These are phyloP conservation scores for Scaptomyza tumidula DNA, from an alignment of 2,888 invertebrate genomes.

Conservation along the genomic window DNA sequence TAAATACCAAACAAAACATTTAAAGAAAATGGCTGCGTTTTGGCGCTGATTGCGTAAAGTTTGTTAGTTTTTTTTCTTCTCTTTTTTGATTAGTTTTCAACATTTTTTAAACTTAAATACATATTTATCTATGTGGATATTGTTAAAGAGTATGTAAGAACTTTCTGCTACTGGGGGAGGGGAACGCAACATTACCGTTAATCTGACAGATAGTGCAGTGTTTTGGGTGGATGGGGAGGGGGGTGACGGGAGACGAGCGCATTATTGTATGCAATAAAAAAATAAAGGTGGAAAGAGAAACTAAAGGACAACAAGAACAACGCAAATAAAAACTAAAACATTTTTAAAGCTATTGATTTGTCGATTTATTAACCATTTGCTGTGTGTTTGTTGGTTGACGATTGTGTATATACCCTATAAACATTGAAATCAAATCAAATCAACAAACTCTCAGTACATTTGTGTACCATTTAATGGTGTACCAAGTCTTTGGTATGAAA, in stretches of 20 bases:
- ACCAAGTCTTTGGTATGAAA: too few relatives aligned
- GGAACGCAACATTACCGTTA: conserved; percentile 5
- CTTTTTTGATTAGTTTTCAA: conserved; percentile 14
- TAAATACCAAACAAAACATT: conserved; percentile 17
- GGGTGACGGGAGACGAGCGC: conserved; percentile 14
- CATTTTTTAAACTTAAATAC: conserved; percentile 22
- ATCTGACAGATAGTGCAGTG: conserved; percentile 14
- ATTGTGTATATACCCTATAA: too few relatives aligned
- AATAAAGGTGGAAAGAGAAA: background rate
- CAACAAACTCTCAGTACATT: too few relatives aligned
- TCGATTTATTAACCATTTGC: background rate
- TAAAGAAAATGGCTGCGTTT: conserved; percentile 35
- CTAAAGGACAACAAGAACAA: conserved; percentile 39
- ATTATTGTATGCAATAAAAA: conserved; percentile 63
- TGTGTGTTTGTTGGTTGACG: too few relatives aligned
- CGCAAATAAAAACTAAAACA: conserved; percentile 10
- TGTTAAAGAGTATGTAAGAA: too few relatives aligned
- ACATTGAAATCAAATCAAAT: too few relatives aligned
- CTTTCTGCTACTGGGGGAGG: background rate
- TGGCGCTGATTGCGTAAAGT: conserved; percentile 55
- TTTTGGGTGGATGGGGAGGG: too few relatives aligned
- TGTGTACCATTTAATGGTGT: too few relatives aligned
- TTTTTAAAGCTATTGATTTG: conserved; percentile 10
- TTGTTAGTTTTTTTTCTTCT: conserved; percentile 27
- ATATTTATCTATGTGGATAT: background rate